Evolutionary conservation across 35 echinoderm and acorn worm species (phyloP), one percentile per base, ranked within the genome.

Genomic region (Ophioderma brevispina): DNA sequence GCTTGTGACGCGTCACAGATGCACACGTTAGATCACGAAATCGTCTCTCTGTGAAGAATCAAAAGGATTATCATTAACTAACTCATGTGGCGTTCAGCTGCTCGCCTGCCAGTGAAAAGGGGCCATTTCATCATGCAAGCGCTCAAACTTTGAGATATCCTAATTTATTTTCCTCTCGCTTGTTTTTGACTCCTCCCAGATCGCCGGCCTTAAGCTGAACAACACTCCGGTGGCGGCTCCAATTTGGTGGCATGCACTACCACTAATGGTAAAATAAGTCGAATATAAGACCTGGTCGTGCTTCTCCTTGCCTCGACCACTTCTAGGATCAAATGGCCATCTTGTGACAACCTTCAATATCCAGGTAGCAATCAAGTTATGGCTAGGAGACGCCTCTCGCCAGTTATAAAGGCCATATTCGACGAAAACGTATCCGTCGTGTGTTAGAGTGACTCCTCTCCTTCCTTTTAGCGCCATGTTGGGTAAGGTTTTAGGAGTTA

Each of bases 61-160:
- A 70, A 70, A 70, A 25, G n/a, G 59, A 70, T 70, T 70, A 70
- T 30, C 59, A 70, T 70, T 70, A 70, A 25, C 59, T 25, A 17
- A 46, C n/a, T 52, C 46, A 70, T 70, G 59, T 70, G n/a, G 59
- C 59, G 28, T 70, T 70, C 59, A 70, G 59, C 59, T 70, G 59
- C 59, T 70, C 59, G 59, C 59, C 59, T 70, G 59, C 59, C 59
- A 70, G 10, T 30, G 59, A 70, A 70, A 70, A 70, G 59, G n/a
- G 59, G 59, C 59, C 59, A 70, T 46, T 46, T 46, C n/a, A n/a
- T n/a, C n/a, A n/a, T n/a, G n/a, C n/a, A n/a, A n/a, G n/a, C 8
- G 46, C 46, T 52, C 15, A 30, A 70, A 25, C 59, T 70, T 70
- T 6, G 59, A 70, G 59, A 70, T 70, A 1, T 70, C 1, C 59